Evolutionary conservation across 2,888 invertebrate species (phyloP), one percentile per base, ranked within the genome.

Genomic region (Aleiodes testaceus): DNA sequence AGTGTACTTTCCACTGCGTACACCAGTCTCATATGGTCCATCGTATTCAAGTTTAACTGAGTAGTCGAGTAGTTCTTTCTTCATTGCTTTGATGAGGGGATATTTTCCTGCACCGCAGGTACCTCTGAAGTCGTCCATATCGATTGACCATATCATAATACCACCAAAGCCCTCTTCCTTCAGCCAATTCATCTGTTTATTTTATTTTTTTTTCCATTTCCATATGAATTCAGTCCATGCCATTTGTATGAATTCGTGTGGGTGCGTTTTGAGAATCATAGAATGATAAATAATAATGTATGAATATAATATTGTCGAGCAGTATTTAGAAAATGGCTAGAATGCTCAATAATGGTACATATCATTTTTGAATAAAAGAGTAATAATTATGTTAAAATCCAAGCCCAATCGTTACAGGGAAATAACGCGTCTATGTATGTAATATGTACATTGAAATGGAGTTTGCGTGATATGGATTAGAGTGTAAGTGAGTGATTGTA

Each of bases 141-240:
- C 97, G 26, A 97, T 91, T 0, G 97, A 97, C 97, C 97, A 98
- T 64, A 98, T 94, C 96, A 98, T 98, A 70, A 97, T 96, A 18
- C 98, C 98, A 49, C 97, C 97, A 77, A 96, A 96, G 26, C 96
- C 97, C 91, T 96, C 95, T 83, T 96, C 95, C 86, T 95, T 96
- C 72, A 97, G 89, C 97, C 97, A 97, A 72, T 94, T 93, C 92
- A 95, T 96, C 96, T 97, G 84, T 1, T 59, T 36, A 42, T 59
- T n/a, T 26, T 53, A 16, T 7, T 14, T 49, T 49, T 49, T 49
- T n/a, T 49, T 49, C 7, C 5, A 16, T 49, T 9, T 2, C 6
- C 1, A 49, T 49, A 11, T 26, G 26, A 26, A 9, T 36, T 36
- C 36, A 36, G 11, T 36, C 9, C 36, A 36, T 36, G 6, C 36